Evolutionary conservation across 2,797 vertebrate species (phyloP).

Genomic region (Mastacembelus armatus): DNA sequence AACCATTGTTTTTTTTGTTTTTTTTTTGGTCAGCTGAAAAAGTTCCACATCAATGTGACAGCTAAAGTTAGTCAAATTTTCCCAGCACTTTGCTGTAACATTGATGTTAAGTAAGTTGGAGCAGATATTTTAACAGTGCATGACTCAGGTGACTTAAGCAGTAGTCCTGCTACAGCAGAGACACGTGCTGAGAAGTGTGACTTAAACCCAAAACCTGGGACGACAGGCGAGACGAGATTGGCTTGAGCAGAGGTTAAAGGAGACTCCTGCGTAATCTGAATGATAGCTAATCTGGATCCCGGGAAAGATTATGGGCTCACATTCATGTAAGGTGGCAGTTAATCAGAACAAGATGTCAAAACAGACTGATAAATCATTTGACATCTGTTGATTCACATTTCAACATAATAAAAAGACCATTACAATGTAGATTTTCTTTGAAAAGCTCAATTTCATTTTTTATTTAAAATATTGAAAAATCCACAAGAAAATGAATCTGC

Average conservation of each 20-base stretch:
- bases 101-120: too few relatives aligned
- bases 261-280: conserved; percentile 63
- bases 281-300: conserved; percentile 66
- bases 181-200: conserved; percentile 48
- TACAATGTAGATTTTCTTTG: not conserved
- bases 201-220: conserved; percentile 39
- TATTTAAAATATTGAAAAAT: not conserved
- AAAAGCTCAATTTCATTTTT: not conserved
- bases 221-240: conserved; percentile 43
- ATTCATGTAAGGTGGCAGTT: not conserved
- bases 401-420: not conserved
- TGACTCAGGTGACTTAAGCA: conserved; percentile 52
- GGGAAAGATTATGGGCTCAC: conserved; percentile 51
- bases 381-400: not conserved
- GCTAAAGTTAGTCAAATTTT: not conserved
- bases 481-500: not conserved
- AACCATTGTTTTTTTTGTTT: not conserved
- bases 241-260: conserved; percentile 48
- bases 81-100: not conserved
- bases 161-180: conserved; percentile 24
- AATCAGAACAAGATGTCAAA: conserved; percentile 29
- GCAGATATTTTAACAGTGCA: too few relatives aligned
- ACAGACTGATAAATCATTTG: conserved; percentile 7
- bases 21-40: not conserved
- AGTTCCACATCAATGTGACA: not conserved